A percentile compares a stretch with the other conserved stretches of the same genome.
phyloP scores from a whole-genome alignment of 1,140 invertebrate genomes.

The Geopemphigus sp. region DNA sequence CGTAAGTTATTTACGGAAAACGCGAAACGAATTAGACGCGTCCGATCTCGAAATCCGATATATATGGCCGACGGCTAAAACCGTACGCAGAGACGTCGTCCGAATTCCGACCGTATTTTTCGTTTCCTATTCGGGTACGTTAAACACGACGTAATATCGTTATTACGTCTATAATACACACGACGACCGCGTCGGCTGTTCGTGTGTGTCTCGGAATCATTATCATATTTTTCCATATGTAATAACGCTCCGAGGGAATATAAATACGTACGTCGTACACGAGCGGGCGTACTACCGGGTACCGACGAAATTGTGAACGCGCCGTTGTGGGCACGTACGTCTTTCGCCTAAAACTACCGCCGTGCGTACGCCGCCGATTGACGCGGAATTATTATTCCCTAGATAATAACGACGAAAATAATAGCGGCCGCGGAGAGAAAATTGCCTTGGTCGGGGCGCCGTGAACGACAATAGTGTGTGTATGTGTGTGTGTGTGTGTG shows the following conservation, averaged over 20 bases:
- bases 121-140: neutral
- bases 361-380: too few relatives aligned
- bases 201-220: slow-evolving; percentile 8
- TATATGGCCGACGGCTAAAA: slow-evolving; percentile 10
- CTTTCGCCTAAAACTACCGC: too few relatives aligned
- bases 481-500: too few relatives aligned
- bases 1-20: slow-evolving; percentile 34
- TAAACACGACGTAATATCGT: neutral
- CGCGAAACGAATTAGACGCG: slow-evolving; percentile 7
- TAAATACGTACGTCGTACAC: too few relatives aligned
- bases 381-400: too few relatives aligned
- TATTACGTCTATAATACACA: slow-evolving; percentile 16
- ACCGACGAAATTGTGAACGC: neutral
- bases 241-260: slow-evolving; percentile 30
- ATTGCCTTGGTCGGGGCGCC: too few relatives aligned
- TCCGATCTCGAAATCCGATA: slow-evolving; percentile 11
- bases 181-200: slow-evolving; percentile 1
- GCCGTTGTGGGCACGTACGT: too few relatives aligned
- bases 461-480: too few relatives aligned
- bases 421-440: too few relatives aligned
- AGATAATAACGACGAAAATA: too few relatives aligned
- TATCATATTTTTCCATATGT: slow-evolving; percentile 26
- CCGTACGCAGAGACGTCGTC: slow-evolving; percentile 1
- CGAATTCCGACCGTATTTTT: slow-evolving; percentile 9
- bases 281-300: neutral